Evolutionary conservation across 1,140 invertebrate species (phyloP).

Genomic region (Heliothis subflexa): DNA sequence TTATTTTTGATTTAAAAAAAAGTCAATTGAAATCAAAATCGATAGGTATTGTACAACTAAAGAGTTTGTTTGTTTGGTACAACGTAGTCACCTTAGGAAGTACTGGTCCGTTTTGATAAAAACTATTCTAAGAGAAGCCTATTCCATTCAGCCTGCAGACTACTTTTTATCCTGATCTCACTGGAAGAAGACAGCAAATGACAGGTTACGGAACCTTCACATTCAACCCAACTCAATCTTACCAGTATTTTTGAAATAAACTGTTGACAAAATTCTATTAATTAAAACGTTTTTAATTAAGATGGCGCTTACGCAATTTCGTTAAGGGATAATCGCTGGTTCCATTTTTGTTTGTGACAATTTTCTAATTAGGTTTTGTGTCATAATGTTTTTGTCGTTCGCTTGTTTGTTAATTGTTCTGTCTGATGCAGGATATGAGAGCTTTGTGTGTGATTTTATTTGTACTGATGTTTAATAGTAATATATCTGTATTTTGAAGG

Average conservation of each 20-base stretch:
- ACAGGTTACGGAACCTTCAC: background rate
- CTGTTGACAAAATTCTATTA: constrained; percentile 5
- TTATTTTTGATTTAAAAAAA: too few relatives aligned
- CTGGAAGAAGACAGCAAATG: background rate
- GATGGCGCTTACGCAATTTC: background rate
- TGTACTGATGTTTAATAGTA: background rate
- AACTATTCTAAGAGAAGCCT: too few relatives aligned
- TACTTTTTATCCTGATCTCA: too few relatives aligned
- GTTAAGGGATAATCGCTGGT: background rate
- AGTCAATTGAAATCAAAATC: too few relatives aligned
- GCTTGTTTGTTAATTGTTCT: background rate
- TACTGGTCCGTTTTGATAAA: too few relatives aligned
- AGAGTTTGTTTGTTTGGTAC: too few relatives aligned
- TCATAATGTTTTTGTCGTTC: background rate
- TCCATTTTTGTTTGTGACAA: background rate
- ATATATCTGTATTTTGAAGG: too few relatives aligned
- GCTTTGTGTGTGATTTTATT: background rate
- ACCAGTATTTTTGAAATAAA: background rate
- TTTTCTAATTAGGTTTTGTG: background rate
- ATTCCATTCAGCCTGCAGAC: too few relatives aligned
- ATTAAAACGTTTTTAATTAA: constrained; percentile 22
- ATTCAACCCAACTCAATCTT: background rate
- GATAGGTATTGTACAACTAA: too few relatives aligned
- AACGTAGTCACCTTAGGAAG: too few relatives aligned
- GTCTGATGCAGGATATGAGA: background rate